Percentiles rank a stretch among this genome's conserved stretches.
Conservation (phyloP, 2,888 invertebrate species). For the Phaedon cochleariae region DNA sequence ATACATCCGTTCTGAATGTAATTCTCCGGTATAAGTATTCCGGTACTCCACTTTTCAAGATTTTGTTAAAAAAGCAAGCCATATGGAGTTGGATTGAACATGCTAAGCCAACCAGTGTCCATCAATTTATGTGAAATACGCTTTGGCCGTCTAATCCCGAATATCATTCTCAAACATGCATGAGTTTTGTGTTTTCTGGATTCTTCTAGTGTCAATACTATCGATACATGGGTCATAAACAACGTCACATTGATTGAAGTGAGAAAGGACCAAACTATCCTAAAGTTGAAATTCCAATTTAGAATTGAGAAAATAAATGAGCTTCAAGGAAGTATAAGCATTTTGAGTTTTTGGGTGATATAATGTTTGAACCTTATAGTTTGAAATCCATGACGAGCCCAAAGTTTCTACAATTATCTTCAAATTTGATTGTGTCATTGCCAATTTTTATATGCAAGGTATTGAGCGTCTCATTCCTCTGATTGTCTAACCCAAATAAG, state of each 20-base stretch:
- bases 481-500: too few species aligned
- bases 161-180: background rate
- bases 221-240: too few species aligned
- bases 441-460: background rate
- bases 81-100: conserved; percentile 2
- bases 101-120: too few species aligned
- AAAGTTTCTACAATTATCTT: background rate
- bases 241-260: background rate
- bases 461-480: background rate
- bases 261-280: background rate
- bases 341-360: conserved; percentile 2
- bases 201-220: too few species aligned
- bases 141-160: background rate
- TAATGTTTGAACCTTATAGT: background rate
- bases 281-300: background rate
- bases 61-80: background rate
- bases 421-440: background rate
- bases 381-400: background rate
- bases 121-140: background rate
- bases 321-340: background rate
- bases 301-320: background rate
- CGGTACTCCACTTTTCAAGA: background rate
- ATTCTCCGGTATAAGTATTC: background rate
- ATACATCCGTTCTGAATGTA: background rate
- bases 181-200: background rate